These are phyloP conservation scores for Poeciliopsis retropinna DNA, from an alignment of 2,113 vertebrate genomes.

Conservation along the genomic window DNA sequence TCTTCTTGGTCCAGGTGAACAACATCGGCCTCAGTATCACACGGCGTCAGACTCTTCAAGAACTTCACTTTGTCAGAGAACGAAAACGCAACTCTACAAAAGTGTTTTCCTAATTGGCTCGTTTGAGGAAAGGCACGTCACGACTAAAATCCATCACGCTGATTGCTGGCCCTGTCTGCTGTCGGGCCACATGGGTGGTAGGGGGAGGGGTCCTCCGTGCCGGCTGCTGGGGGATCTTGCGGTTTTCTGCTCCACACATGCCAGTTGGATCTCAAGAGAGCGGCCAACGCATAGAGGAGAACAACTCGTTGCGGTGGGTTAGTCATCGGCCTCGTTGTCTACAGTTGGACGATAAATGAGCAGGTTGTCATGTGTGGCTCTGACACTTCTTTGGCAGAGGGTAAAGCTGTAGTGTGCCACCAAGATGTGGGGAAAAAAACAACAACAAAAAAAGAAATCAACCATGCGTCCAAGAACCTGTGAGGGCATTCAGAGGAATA, in stretches of 20 bases:
- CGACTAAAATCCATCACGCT: conserved; percentile 71
- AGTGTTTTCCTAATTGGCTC: conserved; percentile 67
- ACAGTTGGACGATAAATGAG: conserved; percentile 73
- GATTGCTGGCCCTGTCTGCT: conserved; percentile 70
- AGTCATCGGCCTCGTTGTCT: conserved; percentile 64
- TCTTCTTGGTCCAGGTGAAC: conserved; percentile 23
- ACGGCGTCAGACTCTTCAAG: conserved; percentile 41
- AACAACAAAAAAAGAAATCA: not conserved
- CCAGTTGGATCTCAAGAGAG: conserved; percentile 64
- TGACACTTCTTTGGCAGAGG: conserved; percentile 48
- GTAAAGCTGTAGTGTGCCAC: conserved; percentile 42
- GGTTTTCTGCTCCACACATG: conserved; percentile 64
- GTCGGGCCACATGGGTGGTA: conserved; percentile 39
- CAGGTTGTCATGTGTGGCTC: conserved; percentile 42
- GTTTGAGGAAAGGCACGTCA: conserved; percentile 63
- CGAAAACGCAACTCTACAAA: conserved; percentile 27
- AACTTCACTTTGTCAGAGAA: conserved; percentile 33
- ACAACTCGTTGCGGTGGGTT: conserved; percentile 67
- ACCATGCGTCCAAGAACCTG: conserved; percentile 15
- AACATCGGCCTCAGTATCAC: conserved; percentile 22
- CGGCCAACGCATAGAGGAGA: conserved; percentile 48
- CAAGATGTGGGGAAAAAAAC: conserved; percentile 1
- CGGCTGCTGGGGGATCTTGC: conserved; percentile 57
- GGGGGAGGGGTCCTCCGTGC: conserved; percentile 35
- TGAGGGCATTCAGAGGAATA: conserved; percentile 19